Conservation (phyloP, 2,888 invertebrate species). For the Falcaria lacertinaria region DNA sequence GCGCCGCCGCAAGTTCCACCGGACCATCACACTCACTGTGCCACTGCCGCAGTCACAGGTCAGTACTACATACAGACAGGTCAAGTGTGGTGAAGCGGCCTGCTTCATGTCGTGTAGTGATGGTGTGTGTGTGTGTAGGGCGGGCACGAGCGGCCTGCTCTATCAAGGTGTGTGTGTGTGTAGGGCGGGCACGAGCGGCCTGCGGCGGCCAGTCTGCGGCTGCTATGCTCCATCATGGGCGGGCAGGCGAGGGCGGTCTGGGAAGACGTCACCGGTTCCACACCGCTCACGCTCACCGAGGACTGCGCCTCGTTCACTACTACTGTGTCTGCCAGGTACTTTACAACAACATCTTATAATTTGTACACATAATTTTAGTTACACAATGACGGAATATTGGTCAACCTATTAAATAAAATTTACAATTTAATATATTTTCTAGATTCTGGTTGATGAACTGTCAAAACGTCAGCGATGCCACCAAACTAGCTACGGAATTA, state of each 20-base stretch:
- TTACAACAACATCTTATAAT: neutral
- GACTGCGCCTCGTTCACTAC: conserved; percentile 99
- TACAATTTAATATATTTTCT: conserved; percentile 13
- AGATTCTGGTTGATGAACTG: conserved; percentile 99
- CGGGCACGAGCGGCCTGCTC: conserved; percentile 27
- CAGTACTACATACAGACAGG: no score
- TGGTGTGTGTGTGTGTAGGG: conserved; percentile 31
- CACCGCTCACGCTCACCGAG: conserved; percentile 96
- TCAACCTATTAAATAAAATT: neutral
- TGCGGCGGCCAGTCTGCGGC: conserved; percentile 82
- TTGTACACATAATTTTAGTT: no score
- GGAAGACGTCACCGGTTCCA: conserved; percentile 99
- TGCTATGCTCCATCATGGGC: conserved; percentile 97
- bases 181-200: conserved; percentile 50
- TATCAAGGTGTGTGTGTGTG: conserved; percentile 20
- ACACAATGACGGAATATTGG: neutral
- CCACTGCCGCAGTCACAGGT: conserved; percentile 84
- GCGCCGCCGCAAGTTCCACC: conserved; percentile 97
- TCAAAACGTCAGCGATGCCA: conserved; percentile 95
- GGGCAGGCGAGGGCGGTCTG: conserved; percentile 98
- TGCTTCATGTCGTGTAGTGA: no score
- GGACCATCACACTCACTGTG: conserved; percentile 97
- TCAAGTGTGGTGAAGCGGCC: no score
- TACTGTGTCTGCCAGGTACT: conserved; percentile 92
- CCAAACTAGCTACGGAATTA: conserved; percentile 97